Base-by-base conservation (phyloP, 2,797 vertebrate species). In the Phaenicophaeus curvirostris region DNA sequence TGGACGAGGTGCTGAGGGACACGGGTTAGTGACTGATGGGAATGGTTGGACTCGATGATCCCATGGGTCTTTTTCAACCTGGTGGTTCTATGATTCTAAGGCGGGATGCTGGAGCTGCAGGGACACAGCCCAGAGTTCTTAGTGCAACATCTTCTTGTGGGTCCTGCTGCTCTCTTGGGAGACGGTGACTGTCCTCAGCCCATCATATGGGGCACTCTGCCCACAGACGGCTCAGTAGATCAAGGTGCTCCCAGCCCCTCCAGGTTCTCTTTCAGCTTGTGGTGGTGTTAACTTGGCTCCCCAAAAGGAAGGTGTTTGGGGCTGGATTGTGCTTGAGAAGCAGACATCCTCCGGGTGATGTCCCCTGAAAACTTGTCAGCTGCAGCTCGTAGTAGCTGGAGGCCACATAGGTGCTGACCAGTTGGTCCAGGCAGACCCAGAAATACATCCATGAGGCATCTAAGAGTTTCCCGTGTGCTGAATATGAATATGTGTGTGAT, bases 401-500 rank as follows among this genome's bases (percentile, higher is more conserved):
- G n/a, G n/a, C n/a, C n/a, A n/a, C n/a, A n/a, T n/a, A n/a, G 10
- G 23, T 90, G 30, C 72, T 57, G 33, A 44, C 31, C 39, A 31
- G 5, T 33, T 71, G 62, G 31, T 65, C 23, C 18, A 11, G 51
- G 48, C 59, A 80, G 55, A 72, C 8, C 58, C 73, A 80, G 61
- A 25, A 81, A 18, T 11, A 35, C 25, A 16, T 28, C 37, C 59
- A 58, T 50, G 54, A 61, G 54, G 33, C 48, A 27, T 41, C 54
- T 2, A 5, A n/a, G 62, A 57, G 30, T 17, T 89, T 35, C 39
- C 23, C 31, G 4, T 0, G 2, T 35, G 41, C 1, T 74, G 39
- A 39, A 61, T n/a, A 16, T 2, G 4, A 42, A 1, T 1, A 9
- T 2, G 1, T 54, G 31, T 27, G n/a, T 21, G 42, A 50, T 28